These are phyloP conservation scores for Tursiops truncatus DNA, from an alignment of 2,113 vertebrate species.

Conservation along the genomic window DNA sequence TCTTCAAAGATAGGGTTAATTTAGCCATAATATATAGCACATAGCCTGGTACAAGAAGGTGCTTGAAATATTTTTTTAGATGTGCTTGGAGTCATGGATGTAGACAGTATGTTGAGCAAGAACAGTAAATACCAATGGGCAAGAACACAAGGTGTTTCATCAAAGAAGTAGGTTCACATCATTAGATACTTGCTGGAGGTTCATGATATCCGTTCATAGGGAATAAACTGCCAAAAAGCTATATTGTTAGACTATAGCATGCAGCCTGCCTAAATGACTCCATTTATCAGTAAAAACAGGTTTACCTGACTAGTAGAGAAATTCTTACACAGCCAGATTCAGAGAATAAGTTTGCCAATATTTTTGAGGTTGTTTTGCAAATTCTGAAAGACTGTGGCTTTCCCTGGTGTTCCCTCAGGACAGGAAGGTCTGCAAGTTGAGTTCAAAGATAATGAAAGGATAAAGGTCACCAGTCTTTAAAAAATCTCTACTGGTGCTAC, in stretches of 20 bases:
- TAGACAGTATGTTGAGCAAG: neutral
- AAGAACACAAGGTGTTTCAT: neutral
- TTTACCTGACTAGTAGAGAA: neutral
- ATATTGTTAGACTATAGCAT: neutral
- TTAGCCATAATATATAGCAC: neutral
- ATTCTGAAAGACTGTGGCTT: neutral
- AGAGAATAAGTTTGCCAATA: neutral
- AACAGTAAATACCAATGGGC: neutral
- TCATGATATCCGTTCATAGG: neutral
- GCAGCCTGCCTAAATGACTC: neutral
- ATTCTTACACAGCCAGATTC: neutral
- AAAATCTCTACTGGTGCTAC: neutral
- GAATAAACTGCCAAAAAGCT: neutral
- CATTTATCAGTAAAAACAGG: neutral
- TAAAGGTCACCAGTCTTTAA: neutral
- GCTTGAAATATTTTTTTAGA: neutral
- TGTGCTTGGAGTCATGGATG: neutral
- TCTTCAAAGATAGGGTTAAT: neutral
- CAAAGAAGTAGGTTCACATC: neutral
- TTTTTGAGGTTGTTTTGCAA: neutral
- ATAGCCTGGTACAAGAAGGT: neutral
- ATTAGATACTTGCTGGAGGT: neutral
- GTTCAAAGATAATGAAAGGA: neutral
- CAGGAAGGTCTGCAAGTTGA: neutral
- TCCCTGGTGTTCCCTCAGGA: neutral